A percentile compares a stretch with the other conserved stretches of the same genome.
These are phyloP conservation scores for Xiphydria camelus DNA, from an alignment of 2,888 invertebrate species.

Conservation along the genomic window DNA sequence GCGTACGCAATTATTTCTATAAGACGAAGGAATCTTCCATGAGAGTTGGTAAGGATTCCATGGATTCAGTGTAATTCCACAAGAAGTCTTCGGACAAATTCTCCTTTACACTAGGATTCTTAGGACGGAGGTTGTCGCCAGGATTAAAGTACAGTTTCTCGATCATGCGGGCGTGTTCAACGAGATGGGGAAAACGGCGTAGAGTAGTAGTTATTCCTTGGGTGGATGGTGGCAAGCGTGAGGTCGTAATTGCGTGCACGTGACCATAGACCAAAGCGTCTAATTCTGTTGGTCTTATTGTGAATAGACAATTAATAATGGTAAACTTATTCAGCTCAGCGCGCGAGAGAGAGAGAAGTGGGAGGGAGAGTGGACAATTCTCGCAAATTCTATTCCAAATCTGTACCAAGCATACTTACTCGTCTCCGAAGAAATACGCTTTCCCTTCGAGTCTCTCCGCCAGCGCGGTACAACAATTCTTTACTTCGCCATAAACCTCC, in stretches of 20 bases:
- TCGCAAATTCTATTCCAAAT: no score
- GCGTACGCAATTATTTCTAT: neutral
- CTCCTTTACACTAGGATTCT: no score
- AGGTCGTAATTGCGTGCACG: constrained; percentile 58
- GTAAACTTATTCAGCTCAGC: no score
- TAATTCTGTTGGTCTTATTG: constrained; percentile 73
- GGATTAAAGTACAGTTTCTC: constrained; percentile 28
- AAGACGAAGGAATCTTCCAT: constrained; percentile 28
- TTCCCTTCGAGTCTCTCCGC: constrained; percentile 81
- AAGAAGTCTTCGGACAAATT: constrained; percentile 40
- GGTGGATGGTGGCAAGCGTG: constrained; percentile 45
- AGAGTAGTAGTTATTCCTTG: constrained; percentile 53
- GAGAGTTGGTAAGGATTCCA: constrained; percentile 30
- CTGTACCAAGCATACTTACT: no score
- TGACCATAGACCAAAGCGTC: constrained; percentile 81
- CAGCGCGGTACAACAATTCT: constrained; percentile 85
- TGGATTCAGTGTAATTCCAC: constrained; percentile 29
- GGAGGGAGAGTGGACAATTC: no score
- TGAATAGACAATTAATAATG: constrained; percentile 15
- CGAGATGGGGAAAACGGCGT: constrained; percentile 57
- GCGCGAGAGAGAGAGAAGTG: no score
- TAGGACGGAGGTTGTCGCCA: constrained; percentile 10
- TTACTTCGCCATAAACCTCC: constrained; percentile 75
- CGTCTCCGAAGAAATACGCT: constrained; percentile 79
- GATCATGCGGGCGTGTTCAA: constrained; percentile 44